Conservation (phyloP, 2,113 vertebrate genomes). For the Polyodon spathula region DNA sequence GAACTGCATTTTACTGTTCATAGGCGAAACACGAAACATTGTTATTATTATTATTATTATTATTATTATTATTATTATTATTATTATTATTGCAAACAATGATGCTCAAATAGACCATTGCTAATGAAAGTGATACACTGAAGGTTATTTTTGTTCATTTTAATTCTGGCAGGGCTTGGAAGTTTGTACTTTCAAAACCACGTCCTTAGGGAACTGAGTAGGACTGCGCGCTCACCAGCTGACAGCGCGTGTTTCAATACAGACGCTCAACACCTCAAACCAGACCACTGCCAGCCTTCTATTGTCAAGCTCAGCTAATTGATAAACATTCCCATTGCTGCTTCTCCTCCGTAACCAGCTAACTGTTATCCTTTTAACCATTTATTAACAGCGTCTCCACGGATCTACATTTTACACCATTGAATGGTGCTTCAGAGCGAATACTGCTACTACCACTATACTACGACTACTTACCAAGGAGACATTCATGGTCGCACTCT, state of each 20-base stretch:
- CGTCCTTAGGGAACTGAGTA: constrained; percentile 74
- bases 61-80: no score
- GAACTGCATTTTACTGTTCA: no score
- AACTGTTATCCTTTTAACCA: neutral
- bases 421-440: no score
- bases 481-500: no score
- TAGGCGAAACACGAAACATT: no score
- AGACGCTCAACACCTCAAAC: constrained; percentile 76
- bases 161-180: constrained; percentile 45
- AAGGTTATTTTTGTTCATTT: neutral
- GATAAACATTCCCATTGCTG: constrained; percentile 58
- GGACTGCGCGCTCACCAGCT: constrained; percentile 92
- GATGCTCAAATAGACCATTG: no score
- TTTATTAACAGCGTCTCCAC: neutral
- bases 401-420: neutral
- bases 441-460: no score
- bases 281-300: constrained; percentile 60
- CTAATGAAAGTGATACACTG: neutral
- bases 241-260: constrained; percentile 87
- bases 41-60: no score
- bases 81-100: no score
- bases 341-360: constrained; percentile 1
- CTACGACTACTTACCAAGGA: no score
- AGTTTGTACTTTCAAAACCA: constrained; percentile 50
- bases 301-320: constrained; percentile 61